A percentile compares a stretch with the other conserved stretches of the same genome.
Evolutionary conservation across 1,140 invertebrate genomes (phyloP).

Genomic region (Eriosoma lanigerum): DNA sequence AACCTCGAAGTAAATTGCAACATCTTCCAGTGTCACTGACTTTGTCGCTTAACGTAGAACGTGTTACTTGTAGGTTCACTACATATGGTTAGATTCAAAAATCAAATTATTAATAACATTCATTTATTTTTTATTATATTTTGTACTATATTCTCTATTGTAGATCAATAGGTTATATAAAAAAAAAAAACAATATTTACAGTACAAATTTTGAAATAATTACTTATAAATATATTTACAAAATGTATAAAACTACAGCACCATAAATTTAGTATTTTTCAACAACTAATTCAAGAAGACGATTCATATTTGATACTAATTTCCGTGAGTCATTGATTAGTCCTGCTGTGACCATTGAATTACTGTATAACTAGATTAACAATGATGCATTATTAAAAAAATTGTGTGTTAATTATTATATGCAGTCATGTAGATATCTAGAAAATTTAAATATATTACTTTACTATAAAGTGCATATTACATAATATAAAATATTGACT

Average conservation of each 20-base stretch:
- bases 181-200: too few relatives aligned
- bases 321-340: conserved; percentile 89
- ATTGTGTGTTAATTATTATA: conserved; percentile 51
- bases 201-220: background rate
- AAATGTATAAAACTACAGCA: conserved; percentile 14
- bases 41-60: too few relatives aligned
- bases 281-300: conserved; percentile 79
- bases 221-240: conserved; percentile 19
- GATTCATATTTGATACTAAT: conserved; percentile 82
- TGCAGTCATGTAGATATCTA: conserved; percentile 3
- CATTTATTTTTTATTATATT: too few relatives aligned
- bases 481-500: too few relatives aligned
- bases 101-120: too few relatives aligned
- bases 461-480: background rate
- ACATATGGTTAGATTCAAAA: too few relatives aligned
- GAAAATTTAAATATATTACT: background rate
- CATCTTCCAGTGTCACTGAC: too few relatives aligned
- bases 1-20: too few relatives aligned
- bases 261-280: conserved; percentile 69
- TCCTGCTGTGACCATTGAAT: conserved; percentile 93
- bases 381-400: conserved; percentile 49
- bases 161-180: too few relatives aligned
- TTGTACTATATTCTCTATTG: too few relatives aligned
- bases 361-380: conserved; percentile 76
- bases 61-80: too few relatives aligned